A percentile compares a stretch with the other conserved stretches of the same genome.
phyloP scores from a whole-genome alignment of 2,113 vertebrate genomes.

The Rhynchopsitta pachyrhyncha region DNA sequence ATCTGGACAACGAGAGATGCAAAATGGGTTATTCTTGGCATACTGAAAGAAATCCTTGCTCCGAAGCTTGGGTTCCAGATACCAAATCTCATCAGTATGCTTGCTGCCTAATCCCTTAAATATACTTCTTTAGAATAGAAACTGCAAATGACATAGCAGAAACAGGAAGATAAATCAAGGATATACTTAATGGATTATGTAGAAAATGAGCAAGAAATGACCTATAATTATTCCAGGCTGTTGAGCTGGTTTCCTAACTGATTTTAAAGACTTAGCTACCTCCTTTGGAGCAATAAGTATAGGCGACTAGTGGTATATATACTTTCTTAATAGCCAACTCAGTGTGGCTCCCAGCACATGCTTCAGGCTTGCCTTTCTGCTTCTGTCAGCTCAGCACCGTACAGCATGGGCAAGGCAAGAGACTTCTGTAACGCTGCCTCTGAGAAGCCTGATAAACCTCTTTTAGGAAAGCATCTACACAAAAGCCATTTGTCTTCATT shows the following conservation, averaged over 20 bases:
- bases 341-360: not conserved
- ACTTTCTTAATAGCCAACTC: not conserved
- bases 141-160: conserved; percentile 13
- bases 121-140: conserved; percentile 34
- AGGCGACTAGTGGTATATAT: not conserved
- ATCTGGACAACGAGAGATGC: not conserved
- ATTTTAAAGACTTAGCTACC: conserved; percentile 5
- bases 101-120: conserved; percentile 29
- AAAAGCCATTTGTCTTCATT: not conserved
- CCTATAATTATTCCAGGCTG: conserved; percentile 59
- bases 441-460: not conserved
- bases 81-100: conserved; percentile 6
- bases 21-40: not conserved
- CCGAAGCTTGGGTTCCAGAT: not conserved
- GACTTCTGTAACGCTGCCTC: accelerated
- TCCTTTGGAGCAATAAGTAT: conserved; percentile 21
- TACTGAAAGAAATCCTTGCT: not conserved
- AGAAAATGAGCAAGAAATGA: not conserved
- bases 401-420: not conserved
- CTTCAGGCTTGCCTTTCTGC: not conserved
- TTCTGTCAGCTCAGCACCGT: not conserved
- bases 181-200: conserved; percentile 11
- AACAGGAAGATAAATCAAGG: conserved; percentile 28
- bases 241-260: conserved; percentile 27
- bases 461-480: not conserved